Evolutionary conservation across 2,888 invertebrate genomes (phyloP).

Genomic region (Sphaerophoria taeniata): DNA sequence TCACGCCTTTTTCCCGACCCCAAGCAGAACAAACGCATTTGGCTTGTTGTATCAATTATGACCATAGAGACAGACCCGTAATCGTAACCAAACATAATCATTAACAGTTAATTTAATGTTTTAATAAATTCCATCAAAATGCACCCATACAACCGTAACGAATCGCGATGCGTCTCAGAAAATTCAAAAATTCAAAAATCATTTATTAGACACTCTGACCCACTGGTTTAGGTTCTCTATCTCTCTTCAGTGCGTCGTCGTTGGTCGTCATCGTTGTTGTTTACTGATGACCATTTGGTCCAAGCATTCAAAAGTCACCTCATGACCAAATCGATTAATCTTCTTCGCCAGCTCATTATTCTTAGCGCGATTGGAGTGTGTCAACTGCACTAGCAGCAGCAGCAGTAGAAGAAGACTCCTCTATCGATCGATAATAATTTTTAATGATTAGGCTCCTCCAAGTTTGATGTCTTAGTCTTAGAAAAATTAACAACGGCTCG

Average conservation of each 20-base stretch:
- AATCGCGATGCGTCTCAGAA: constrained; percentile 56
- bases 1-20: constrained; percentile 46
- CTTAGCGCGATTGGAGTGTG: constrained; percentile 72
- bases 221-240: constrained; percentile 45
- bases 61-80: constrained; percentile 43
- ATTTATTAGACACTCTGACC: constrained; percentile 73
- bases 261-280: not conserved
- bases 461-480: constrained; percentile 72
- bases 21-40: constrained; percentile 8
- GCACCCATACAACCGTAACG: constrained; percentile 55
- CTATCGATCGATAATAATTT: constrained; percentile 73
- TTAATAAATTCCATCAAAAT: constrained; percentile 65
- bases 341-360: constrained; percentile 73
- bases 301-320: constrained; percentile 63
- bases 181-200: constrained; percentile 68
- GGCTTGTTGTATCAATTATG: constrained; percentile 56
- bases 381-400: constrained; percentile 63
- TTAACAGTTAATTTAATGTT: constrained; percentile 73
- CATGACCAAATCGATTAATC: constrained; percentile 73
- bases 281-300: constrained; percentile 31
- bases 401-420: constrained; percentile 26
- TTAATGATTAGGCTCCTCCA: constrained; percentile 71
- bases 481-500: constrained; percentile 39
- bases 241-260: constrained; percentile 6
- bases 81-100: constrained; percentile 66